Evolutionary conservation across 2,113 vertebrate species (phyloP).

Genomic region (Silurus asotus): DNA sequence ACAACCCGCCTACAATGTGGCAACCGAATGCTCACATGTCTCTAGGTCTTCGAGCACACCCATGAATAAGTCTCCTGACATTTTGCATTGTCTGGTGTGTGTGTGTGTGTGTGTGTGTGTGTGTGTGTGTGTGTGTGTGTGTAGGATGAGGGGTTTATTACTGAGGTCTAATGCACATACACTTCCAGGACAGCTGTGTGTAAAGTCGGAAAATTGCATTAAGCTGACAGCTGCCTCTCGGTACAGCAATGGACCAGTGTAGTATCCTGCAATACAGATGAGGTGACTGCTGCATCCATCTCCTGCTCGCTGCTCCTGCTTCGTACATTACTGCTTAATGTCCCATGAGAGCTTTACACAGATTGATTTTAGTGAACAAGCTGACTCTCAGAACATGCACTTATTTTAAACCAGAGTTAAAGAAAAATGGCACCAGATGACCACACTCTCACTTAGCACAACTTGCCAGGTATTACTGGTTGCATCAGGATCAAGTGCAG

Average conservation of each 20-base stretch:
- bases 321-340: background rate
- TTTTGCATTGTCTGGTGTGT: background rate
- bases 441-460: background rate
- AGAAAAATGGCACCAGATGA: background rate
- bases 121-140: background rate
- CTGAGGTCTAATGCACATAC: background rate
- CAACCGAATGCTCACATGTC: conserved; percentile 16
- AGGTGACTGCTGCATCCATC: conserved; percentile 16
- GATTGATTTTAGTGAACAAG: background rate
- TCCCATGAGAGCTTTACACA: background rate
- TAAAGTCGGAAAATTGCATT: conserved; percentile 28
- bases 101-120: background rate
- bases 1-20: conserved; percentile 35
- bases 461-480: background rate
- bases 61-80: conserved; percentile 7
- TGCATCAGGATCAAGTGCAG: conserved; percentile 15
- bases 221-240: background rate
- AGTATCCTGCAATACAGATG: background rate
- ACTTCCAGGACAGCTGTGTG: background rate
- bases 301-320: background rate
- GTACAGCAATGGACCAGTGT: background rate
- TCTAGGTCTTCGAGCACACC: conserved; percentile 4
- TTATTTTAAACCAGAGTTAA: background rate
- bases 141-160: background rate
- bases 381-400: background rate